A percentile compares a stretch with the other conserved stretches of the same genome.
These are phyloP conservation scores for Anguilla pacifica DNA, from an alignment of 2,797 vertebrate genomes.

Conservation along the genomic window DNA sequence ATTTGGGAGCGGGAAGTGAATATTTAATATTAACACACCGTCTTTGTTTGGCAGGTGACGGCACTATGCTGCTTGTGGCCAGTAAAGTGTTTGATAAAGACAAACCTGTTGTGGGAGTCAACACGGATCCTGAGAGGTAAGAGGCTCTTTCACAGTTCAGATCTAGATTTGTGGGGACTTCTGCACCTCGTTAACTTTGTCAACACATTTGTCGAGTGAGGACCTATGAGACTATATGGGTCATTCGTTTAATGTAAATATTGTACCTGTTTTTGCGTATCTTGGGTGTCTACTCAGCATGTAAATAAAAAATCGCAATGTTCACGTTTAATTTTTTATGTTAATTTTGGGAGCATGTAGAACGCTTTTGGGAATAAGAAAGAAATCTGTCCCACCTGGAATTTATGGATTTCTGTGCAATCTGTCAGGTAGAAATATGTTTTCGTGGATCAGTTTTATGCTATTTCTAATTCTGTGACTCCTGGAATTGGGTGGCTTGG, in stretches of 20 bases:
- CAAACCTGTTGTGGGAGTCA: conserved; percentile 95
- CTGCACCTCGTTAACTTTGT: background rate
- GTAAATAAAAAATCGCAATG: background rate
- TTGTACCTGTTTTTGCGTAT: background rate
- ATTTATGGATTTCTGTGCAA: background rate
- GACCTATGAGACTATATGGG: background rate
- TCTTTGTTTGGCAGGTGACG: conserved; percentile 79
- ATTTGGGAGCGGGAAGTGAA: background rate
- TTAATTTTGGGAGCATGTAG: background rate
- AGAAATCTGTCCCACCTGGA: background rate
- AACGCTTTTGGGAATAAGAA: background rate
- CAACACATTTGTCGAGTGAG: background rate
- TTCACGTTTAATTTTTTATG: background rate
- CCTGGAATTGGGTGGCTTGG: background rate
- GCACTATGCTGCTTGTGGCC: conserved; percentile 96
- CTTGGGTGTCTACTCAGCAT: background rate
- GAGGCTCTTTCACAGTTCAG: conserved; percentile 15
- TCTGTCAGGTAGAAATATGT: background rate
- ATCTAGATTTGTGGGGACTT: background rate
- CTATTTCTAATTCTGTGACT: background rate
- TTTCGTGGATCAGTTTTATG: background rate
- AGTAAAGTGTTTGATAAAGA: conserved; percentile 92
- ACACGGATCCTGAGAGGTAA: conserved; percentile 98
- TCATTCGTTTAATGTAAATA: background rate
- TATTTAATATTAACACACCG: background rate